Percentiles rank a stretch among this genome's conserved stretches.
phyloP scores from a whole-genome alignment of 1,140 invertebrate species.

The Cyrtorhinus lividipennis region DNA sequence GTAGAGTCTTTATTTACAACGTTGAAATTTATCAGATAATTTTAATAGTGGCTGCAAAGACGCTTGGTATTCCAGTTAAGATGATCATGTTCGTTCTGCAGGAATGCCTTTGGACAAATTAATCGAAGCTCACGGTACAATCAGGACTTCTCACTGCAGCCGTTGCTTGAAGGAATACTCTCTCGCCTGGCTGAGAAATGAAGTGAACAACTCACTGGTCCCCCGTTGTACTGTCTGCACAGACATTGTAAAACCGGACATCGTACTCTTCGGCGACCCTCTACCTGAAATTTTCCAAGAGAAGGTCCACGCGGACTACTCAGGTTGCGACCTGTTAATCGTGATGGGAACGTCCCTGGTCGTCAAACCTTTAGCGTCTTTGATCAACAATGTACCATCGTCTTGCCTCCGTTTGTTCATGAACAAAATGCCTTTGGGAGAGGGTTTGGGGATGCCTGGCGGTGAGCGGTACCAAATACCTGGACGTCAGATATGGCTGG shows the following conservation, averaged over 20 bases:
- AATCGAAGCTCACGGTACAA: slow-evolving; percentile 88
- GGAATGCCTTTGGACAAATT: slow-evolving; percentile 73
- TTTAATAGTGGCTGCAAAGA: too few relatives aligned
- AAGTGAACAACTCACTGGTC: slow-evolving; percentile 31
- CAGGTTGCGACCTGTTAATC: slow-evolving; percentile 78
- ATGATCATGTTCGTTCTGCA: too few relatives aligned
- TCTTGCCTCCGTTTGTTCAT: slow-evolving; percentile 68
- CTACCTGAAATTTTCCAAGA: slow-evolving; percentile 61
- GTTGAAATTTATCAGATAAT: too few relatives aligned
- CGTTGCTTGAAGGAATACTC: slow-evolving; percentile 57
- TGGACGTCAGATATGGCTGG: not conserved
- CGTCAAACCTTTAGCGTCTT: slow-evolving; percentile 89
- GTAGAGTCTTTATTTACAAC: too few relatives aligned
- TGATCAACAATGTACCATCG: slow-evolving; percentile 30
- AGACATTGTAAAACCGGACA: slow-evolving; percentile 79
- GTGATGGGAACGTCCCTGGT: slow-evolving; percentile 89
- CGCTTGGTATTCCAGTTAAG: too few relatives aligned
- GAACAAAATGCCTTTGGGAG: slow-evolving; percentile 33
- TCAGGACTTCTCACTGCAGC: slow-evolving; percentile 75
- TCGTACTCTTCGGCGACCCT: slow-evolving; percentile 87
- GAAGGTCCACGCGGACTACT: slow-evolving; percentile 56
- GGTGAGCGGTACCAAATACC: not conserved
- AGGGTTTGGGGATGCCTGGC: slow-evolving; percentile 29
- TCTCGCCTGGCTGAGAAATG: slow-evolving; percentile 66
- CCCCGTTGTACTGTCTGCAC: slow-evolving; percentile 59